A percentile compares a stretch with the other conserved stretches of the same genome.
Conservation (phyloP, 1,140 invertebrate genomes). For the Sogatella furcifera region DNA sequence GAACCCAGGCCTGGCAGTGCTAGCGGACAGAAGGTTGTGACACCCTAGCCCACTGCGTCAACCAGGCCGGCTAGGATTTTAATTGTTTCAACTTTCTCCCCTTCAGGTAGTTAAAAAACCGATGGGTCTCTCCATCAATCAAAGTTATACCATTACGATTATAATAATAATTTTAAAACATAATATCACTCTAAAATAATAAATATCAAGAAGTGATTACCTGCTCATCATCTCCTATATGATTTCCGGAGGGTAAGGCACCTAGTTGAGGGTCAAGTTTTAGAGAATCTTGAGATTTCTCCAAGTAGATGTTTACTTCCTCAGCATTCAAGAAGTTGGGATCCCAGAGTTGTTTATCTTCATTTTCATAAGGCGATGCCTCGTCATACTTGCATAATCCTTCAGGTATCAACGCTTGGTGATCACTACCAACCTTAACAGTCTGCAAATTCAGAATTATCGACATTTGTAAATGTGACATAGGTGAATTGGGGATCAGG, state of each 20-base stretch:
- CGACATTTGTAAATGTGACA: no score
- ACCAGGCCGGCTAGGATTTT: no score
- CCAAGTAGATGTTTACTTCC: slow-evolving; percentile 71
- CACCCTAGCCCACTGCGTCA: no score
- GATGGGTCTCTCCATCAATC: no score
- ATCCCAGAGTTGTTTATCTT: slow-evolving; percentile 91
- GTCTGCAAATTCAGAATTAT: slow-evolving; percentile 40
- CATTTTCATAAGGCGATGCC: slow-evolving; percentile 89
- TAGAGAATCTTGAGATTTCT: slow-evolving; percentile 47
- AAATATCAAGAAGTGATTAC: no score
- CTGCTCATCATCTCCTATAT: slow-evolving; percentile 87
- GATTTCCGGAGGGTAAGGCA: slow-evolving; percentile 58
- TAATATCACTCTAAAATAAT: no score
- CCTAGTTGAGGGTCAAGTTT: slow-evolving; percentile 36
- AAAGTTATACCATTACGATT: no score
- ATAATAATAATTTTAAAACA: no score
- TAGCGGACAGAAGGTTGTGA: no score
- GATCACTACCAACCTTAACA: slow-evolving; percentile 92
- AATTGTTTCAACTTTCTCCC: no score
- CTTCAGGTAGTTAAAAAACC: no score
- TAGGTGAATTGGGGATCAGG: neutral
- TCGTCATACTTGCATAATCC: slow-evolving; percentile 75
- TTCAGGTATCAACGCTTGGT: slow-evolving; percentile 87
- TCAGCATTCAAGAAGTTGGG: slow-evolving; percentile 62
- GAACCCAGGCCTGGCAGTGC: no score